These are phyloP conservation scores for Geotrupes spiniger DNA, from an alignment of 2,888 invertebrate genomes.

Conservation along the genomic window DNA sequence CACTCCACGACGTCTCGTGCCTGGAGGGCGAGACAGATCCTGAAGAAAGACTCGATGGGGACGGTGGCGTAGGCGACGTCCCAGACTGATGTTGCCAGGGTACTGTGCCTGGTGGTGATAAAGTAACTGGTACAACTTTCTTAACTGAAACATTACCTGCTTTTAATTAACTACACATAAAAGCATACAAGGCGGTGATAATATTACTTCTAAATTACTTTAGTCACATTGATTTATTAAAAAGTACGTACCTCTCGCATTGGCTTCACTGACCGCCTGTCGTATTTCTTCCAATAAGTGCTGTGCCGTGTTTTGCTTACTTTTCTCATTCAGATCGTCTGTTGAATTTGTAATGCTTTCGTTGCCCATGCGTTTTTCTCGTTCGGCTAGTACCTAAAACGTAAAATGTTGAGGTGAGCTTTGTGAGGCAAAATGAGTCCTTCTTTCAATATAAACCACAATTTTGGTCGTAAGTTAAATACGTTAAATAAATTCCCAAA, in stretches of 20 bases:
- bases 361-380: conserved; percentile 68
- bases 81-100: conserved; percentile 58
- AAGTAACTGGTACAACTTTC: conserved; percentile 63
- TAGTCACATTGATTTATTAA: too few species aligned
- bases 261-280: conserved; percentile 84
- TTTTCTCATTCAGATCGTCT: conserved; percentile 60
- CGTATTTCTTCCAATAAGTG: conserved; percentile 84
- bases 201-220: too few species aligned
- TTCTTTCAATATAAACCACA: too few species aligned
- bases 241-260: conserved; percentile 69
- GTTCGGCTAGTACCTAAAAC: conserved; percentile 68
- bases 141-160: conserved; percentile 53
- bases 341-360: conserved; percentile 56
- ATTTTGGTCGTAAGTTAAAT: too few species aligned
- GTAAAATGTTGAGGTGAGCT: too few species aligned
- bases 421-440: too few species aligned
- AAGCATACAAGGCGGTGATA: too few species aligned
- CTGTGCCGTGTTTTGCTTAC: conserved; percentile 61
- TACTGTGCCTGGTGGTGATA: conserved; percentile 61
- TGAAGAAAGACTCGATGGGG: conserved; percentile 64
- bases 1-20: conserved; percentile 49
- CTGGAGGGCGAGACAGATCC: conserved; percentile 58
- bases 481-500: too few species aligned
- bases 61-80: conserved; percentile 57
- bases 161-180: conserved; percentile 6